phyloP scores from a whole-genome alignment of 2,113 vertebrate species.

The Leptobrachium ailaonicum region DNA sequence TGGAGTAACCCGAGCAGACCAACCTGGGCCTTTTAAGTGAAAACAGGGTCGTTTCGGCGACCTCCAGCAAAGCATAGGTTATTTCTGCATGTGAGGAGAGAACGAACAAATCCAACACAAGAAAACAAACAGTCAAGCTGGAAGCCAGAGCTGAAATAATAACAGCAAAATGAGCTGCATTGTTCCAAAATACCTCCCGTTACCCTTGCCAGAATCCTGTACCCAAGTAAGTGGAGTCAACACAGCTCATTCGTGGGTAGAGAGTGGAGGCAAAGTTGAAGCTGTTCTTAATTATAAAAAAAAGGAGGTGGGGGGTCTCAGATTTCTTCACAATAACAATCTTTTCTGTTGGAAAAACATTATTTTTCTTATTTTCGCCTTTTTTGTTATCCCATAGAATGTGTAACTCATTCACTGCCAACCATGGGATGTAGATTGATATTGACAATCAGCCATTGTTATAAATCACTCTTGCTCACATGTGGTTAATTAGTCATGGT shows the following conservation, averaged over 20 bases:
- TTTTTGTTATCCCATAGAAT: slow-evolving; percentile 5
- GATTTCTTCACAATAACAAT: slow-evolving; percentile 44
- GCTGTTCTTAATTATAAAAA: slow-evolving; percentile 40
- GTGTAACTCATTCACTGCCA: slow-evolving; percentile 36
- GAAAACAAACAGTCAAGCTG: slow-evolving; percentile 26
- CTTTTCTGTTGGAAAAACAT: slow-evolving; percentile 39
- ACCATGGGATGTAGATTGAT: no score
- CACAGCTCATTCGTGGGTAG: not conserved
- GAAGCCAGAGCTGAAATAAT: slow-evolving; percentile 23
- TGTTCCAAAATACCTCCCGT: slow-evolving; percentile 13
- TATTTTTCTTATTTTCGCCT: slow-evolving; percentile 10
- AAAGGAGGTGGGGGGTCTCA: slow-evolving; percentile 1
- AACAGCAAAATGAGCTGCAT: not conserved
- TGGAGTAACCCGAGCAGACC: no score
- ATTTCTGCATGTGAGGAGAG: not conserved
- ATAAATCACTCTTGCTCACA: no score
- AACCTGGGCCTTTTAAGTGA: not conserved
- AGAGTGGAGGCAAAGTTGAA: not conserved
- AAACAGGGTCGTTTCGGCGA: not conserved
- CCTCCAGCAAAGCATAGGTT: not conserved
- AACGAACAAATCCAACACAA: not conserved
- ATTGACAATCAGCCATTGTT: slow-evolving; percentile 3
- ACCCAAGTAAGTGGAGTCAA: slow-evolving; percentile 35
- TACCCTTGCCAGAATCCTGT: slow-evolving; percentile 33
- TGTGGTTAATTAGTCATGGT: no score